Base-by-base conservation (phyloP, 1,140 invertebrate species). In the Dendroctonus ponderosae region DNA sequence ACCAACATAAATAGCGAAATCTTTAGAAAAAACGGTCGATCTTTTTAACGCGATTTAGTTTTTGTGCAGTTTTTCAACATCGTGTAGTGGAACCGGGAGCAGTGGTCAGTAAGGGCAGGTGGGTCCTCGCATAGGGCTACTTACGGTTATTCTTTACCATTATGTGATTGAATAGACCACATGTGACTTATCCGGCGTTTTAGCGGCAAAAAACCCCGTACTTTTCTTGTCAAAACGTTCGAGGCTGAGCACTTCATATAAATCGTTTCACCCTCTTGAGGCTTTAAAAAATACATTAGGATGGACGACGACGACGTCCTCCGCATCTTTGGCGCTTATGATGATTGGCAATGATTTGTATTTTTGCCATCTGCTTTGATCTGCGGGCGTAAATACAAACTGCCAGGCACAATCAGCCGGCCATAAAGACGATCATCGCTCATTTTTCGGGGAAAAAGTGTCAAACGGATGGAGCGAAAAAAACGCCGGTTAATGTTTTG, bases 181-280 rank as follows among this genome's bases (percentile, higher is more conserved):
- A 67, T 67, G 65, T 67, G 65, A 67, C 65, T 67, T 61, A 67
- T 66, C 63, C 7, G 63, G 44, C 42, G 63, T 67, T 67, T 67
- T 67, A 67, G 42, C 59, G 59, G 65, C 58, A 67, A 67, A 61
- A 67, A 64, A 66, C 61, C 53, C 14, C 54, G 56, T 58, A 58
- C 59, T 59, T 50, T 15, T 41, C 44, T 66, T 59, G 54, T 60
- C 37, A 39, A 52, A 66, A 44, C 58, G 50, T 51, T 26, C 3
- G 26, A 2, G 26, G 3, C 42, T 43, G 48, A 60, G 26, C 37
- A 56, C 57, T 59, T 12, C 12, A 60, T 59, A 65, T 52, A 26
- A 26, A 26, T 3, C 44, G 9, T 46, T 11, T 46, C 44, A 12
- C 44, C 44, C 44, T 46, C 12, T 46, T 46, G 44, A 11, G 9